These are phyloP conservation scores for Lethocerus indicus DNA, from an alignment of 1,140 invertebrate species.

Conservation along the genomic window DNA sequence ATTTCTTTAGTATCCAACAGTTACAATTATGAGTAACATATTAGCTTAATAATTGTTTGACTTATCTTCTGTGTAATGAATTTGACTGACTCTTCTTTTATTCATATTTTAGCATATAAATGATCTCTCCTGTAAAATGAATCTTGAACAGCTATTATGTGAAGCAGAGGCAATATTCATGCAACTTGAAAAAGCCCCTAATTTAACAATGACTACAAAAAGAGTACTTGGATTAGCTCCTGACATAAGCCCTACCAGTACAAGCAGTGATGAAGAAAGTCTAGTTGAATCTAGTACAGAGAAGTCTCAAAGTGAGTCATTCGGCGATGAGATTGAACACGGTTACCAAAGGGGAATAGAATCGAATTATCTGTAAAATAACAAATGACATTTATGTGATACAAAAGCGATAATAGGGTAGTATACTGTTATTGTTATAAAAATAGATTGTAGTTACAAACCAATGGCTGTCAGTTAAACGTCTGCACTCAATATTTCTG, in stretches of 20 bases:
- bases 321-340: background rate
- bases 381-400: too few species aligned
- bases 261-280: constrained; percentile 6
- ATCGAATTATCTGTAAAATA: constrained; percentile 8
- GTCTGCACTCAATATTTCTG: too few species aligned
- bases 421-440: too few species aligned
- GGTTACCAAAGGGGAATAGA: constrained; percentile 5
- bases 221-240: constrained; percentile 40
- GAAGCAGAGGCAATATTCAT: constrained; percentile 79
- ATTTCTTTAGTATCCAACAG: background rate
- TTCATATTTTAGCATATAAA: constrained; percentile 31
- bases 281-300: too few species aligned
- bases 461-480: too few species aligned
- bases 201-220: constrained; percentile 46
- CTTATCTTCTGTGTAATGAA: background rate
- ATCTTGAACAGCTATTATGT: constrained; percentile 59
- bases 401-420: too few species aligned
- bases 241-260: background rate
- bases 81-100: background rate
- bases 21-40: background rate
- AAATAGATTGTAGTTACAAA: too few species aligned
- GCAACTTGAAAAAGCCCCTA: constrained; percentile 47
- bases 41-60: background rate
- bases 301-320: background rate
- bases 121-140: constrained; percentile 69